These are phyloP conservation scores for Hippocampus barbouri DNA, from an alignment of 2,113 vertebrate species.

Conservation along the genomic window DNA sequence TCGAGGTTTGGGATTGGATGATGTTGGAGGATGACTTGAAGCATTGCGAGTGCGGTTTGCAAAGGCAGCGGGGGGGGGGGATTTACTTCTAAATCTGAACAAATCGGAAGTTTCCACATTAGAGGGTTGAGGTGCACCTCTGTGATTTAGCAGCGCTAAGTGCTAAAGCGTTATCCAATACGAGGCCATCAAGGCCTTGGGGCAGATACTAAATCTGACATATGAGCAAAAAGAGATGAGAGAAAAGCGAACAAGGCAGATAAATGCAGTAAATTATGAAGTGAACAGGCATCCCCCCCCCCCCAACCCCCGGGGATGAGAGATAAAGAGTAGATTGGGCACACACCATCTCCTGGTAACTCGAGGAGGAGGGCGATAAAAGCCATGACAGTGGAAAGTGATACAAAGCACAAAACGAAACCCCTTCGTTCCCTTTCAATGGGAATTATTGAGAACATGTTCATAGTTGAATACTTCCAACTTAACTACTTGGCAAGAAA, in stretches of 20 bases:
- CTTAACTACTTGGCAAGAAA: neutral
- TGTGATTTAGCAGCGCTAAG: constrained; percentile 32
- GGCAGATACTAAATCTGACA: constrained; percentile 51
- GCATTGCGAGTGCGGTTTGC: neutral
- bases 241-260: constrained; percentile 4
- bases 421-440: neutral
- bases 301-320: constrained; percentile 22
- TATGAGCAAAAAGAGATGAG: constrained; percentile 35
- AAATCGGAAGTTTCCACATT: neutral
- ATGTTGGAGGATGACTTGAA: neutral
- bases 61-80: neutral
- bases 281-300: constrained; percentile 29
- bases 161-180: constrained; percentile 58
- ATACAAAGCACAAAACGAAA: neutral
- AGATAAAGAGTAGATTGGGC: constrained; percentile 26
- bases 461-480: neutral
- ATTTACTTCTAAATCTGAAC: neutral
- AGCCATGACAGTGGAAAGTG: constrained; percentile 8
- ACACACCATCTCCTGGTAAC: constrained; percentile 31
- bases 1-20: constrained; percentile 17
- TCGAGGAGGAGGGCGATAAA: constrained; percentile 9
- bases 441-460: neutral
- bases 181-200: constrained; percentile 46
- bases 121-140: constrained; percentile 28
- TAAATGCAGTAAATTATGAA: constrained; percentile 34